These are phyloP conservation scores for Zaprionus ghesquierei DNA, from an alignment of 1,140 invertebrate genomes.

Conservation along the genomic window DNA sequence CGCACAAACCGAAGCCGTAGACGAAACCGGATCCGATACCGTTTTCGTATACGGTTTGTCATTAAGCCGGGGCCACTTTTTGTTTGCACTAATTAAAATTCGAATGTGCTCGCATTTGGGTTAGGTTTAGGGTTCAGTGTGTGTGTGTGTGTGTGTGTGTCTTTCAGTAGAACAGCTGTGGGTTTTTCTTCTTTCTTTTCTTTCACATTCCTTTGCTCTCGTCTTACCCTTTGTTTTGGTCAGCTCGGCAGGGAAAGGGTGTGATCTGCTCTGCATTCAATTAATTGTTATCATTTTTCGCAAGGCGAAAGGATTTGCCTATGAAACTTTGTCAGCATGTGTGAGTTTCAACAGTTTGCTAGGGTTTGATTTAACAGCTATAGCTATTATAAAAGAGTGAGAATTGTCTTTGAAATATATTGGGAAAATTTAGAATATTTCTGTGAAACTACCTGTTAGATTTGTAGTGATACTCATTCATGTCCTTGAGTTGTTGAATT, in stretches of 20 bases:
- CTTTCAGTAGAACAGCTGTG: background rate
- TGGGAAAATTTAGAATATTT: background rate
- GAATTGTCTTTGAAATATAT: background rate
- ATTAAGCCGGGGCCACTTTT: conserved; percentile 48
- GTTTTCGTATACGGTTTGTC: background rate
- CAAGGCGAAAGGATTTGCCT: conserved; percentile 37
- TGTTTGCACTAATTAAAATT: conserved; percentile 77
- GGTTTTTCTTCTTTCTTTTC: background rate
- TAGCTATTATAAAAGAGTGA: background rate
- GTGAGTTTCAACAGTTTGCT: conserved; percentile 51
- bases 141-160: background rate
- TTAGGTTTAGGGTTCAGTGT: background rate
- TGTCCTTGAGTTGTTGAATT: background rate
- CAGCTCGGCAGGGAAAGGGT: conserved; percentile 59
- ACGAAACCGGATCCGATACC: background rate
- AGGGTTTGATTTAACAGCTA: conserved; percentile 29
- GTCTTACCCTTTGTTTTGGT: conserved; percentile 17
- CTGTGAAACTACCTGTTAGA: background rate
- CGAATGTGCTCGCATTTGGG: background rate
- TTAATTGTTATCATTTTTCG: conserved; percentile 66
- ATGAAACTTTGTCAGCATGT: conserved; percentile 22
- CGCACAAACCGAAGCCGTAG: background rate
- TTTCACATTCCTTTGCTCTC: background rate
- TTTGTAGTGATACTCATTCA: background rate
- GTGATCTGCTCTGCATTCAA: conserved; percentile 56